Base-by-base conservation (phyloP, 2,888 invertebrate species). In the Stenichneumon culpator region DNA sequence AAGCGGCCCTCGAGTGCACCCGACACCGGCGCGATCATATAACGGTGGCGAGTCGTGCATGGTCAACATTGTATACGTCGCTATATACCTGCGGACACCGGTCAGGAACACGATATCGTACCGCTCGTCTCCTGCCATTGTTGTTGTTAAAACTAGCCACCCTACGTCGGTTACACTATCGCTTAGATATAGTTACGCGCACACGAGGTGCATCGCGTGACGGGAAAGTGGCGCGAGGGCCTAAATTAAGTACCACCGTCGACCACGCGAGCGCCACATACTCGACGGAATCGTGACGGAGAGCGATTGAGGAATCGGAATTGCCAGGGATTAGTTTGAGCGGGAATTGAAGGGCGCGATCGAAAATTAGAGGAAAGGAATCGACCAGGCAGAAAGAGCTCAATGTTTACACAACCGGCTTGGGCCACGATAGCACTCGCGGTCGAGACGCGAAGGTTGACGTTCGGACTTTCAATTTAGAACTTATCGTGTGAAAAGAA, bases 201-300 rank as follows among this genome's bases (percentile, higher is more conserved):
- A 32, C 54, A 32, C 67, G 60, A 28, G 32, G 4, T 60, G 65
- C 82, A 83, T 86, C 82, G 86, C 86, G 82, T 86, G 86, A 86
- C 73, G 74, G 63, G 80, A 72, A 81, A 73, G 80, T 83, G 74
- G 70, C 74, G 47, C 74, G 74, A 75, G 39, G 47, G 28, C 47
- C 50, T 50, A 50, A 75, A 75, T 65, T 47, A 74, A 74, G 74
- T 22, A 28, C 44, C 19, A 47, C 44, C 19, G 22, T 50, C 63
- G 63, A 32, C 28, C 28, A 28, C 32, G 32, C 44, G 32, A 63
- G 25, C 60, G 60, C 22, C 60, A 16, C 52, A 19, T 19, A 28
- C 63, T 25, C 25, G 63, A 63, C 32, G 16, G 32, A 63, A 32
- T n/a, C 32, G 28, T 32, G 63, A 63, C 63, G 32, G 28, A 60